Conservation (phyloP, 2,797 vertebrate genomes). For the Mustela erminea region DNA sequence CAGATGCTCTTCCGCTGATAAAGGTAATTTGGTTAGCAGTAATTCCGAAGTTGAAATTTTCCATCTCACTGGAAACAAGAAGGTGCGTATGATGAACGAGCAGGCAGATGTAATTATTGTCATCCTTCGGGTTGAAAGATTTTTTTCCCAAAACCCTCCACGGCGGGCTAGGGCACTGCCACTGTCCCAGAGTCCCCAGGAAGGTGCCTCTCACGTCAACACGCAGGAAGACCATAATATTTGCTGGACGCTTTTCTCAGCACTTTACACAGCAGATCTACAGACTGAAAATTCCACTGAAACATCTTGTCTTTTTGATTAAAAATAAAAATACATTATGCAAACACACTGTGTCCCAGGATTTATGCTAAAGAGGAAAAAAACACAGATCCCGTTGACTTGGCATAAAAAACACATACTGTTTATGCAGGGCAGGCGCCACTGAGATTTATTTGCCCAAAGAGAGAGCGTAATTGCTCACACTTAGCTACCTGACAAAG, state of each 20-base stretch:
- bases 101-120: constrained; percentile 82
- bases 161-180: constrained; percentile 68
- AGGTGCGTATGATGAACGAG: constrained; percentile 78
- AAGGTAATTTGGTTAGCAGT: constrained; percentile 86
- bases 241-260: constrained; percentile 22
- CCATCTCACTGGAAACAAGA: constrained; percentile 85
- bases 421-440: background rate
- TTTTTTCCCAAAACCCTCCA: constrained; percentile 67
- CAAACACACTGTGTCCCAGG: background rate
- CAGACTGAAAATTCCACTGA: constrained; percentile 16
- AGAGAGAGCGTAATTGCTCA: constrained; percentile 7
- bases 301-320: constrained; percentile 9
- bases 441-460: background rate
- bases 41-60: constrained; percentile 87
- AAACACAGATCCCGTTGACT: background rate
- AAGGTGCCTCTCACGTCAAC: background rate
- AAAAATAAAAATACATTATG: constrained; percentile 57
- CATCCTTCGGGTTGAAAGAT: constrained; percentile 81
- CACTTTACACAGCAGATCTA: constrained; percentile 42
- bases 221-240: accelerated
- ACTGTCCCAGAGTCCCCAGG: background rate
- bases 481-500: background rate
- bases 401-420: background rate
- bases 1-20: constrained; percentile 85
- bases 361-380: constrained; percentile 30